A percentile compares a stretch with the other conserved stretches of the same genome.
Conservation (phyloP, 2,888 invertebrate genomes). For the Netelia virgata region DNA sequence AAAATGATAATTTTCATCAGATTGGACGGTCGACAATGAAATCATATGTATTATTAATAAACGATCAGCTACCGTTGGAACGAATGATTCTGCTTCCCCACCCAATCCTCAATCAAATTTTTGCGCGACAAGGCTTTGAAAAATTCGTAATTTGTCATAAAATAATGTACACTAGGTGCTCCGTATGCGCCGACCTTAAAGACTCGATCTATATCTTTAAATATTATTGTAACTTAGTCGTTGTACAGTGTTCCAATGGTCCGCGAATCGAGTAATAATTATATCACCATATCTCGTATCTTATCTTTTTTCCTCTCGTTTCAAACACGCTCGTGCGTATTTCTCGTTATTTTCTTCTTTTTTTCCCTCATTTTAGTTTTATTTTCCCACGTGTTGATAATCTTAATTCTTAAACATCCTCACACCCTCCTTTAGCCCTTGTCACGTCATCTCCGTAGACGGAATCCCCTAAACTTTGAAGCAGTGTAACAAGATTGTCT, state of each 20-base stretch:
- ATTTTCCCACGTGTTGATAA: conserved; percentile 27
- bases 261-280: conserved; percentile 79
- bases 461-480: conserved; percentile 72
- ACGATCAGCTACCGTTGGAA: neutral
- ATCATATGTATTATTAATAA: neutral
- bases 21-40: neutral
- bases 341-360: conserved; percentile 33
- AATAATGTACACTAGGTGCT: conserved; percentile 48
- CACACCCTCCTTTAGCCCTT: neutral
- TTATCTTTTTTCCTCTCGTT: conserved; percentile 42
- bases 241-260: conserved; percentile 82
- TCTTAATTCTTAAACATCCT: conserved; percentile 53
- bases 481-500: conserved; percentile 78
- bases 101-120: conserved; percentile 66
- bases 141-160: conserved; percentile 50
- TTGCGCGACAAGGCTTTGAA: conserved; percentile 40
- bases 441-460: conserved; percentile 37
- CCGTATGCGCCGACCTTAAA: conserved; percentile 59
- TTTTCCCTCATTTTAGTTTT: conserved; percentile 26
- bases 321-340: conserved; percentile 26
- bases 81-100: neutral
- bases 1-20: neutral
- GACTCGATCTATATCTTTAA: conserved; percentile 67
- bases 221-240: conserved; percentile 82
- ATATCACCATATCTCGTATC: conserved; percentile 69